Evolutionary conservation across 2,113 vertebrate genomes (phyloP).

Genomic region (Callaeas wilsoni): DNA sequence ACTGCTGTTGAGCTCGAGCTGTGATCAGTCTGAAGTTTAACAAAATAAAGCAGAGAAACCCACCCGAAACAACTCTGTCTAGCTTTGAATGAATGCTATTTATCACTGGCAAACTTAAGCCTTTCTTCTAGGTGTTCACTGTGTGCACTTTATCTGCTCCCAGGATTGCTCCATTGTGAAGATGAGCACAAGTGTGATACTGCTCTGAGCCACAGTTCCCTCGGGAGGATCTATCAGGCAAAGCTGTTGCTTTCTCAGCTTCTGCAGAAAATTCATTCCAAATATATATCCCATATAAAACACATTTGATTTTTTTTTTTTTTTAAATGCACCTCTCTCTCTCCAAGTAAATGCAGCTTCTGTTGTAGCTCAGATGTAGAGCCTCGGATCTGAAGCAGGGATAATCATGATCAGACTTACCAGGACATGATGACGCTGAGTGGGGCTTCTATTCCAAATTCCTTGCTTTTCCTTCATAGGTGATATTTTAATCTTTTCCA

Average conservation of each 20-base stretch:
- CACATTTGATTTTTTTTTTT: not conserved
- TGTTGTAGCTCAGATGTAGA: not conserved
- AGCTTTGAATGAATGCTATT: not conserved
- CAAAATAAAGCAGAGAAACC: not conserved
- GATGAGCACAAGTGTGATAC: not conserved
- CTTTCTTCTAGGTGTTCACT: not conserved
- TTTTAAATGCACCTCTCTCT: not conserved
- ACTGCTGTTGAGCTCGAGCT: not conserved
- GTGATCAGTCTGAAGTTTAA: not conserved
- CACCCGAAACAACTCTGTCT: not conserved
- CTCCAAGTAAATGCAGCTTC: not conserved
- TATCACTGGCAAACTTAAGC: not conserved
- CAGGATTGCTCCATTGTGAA: not conserved
- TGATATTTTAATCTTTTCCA: not conserved
- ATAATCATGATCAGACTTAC: not conserved
- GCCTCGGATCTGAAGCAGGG: not conserved
- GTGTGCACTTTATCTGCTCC: not conserved
- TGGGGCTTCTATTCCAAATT: not conserved
- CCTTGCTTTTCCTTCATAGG: not conserved
- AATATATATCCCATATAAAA: not conserved
- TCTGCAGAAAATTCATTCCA: not conserved
- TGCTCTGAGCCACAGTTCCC: not conserved
- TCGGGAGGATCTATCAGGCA: slow-evolving; percentile 5
- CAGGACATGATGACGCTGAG: not conserved
- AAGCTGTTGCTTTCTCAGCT: not conserved